phyloP scores from a whole-genome alignment of 2,888 invertebrate genomes.

The Scaptodrosophila latifasciaeformis region DNA sequence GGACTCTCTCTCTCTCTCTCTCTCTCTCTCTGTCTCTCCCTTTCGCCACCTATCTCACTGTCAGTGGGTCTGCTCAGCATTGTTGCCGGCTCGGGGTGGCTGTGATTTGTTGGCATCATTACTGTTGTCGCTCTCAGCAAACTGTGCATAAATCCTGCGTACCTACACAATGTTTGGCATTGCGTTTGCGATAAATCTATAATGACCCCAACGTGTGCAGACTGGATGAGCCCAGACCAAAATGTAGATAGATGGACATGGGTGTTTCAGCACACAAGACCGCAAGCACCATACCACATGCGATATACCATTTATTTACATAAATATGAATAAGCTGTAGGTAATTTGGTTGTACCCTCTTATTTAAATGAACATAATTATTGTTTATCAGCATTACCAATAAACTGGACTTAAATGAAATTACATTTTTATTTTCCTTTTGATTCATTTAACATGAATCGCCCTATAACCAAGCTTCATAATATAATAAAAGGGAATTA shows the following conservation, averaged over 20 bases:
- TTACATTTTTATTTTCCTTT: too few relatives aligned
- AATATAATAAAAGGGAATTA: too few relatives aligned
- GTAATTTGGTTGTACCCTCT: conserved; percentile 60
- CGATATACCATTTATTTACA: neutral
- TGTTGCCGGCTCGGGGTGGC: conserved; percentile 21
- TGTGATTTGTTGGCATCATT: conserved; percentile 67
- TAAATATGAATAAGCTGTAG: conserved; percentile 27
- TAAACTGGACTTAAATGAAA: too few relatives aligned
- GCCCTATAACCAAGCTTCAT: neutral
- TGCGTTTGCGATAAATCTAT: conserved; percentile 62
- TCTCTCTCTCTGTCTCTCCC: too few relatives aligned
- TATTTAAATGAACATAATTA: conserved; percentile 62
- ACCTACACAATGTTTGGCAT: conserved; percentile 50
- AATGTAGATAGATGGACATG: conserved; percentile 6
- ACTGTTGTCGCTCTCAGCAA: conserved; percentile 68
- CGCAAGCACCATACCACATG: neutral
- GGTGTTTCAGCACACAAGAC: too few relatives aligned
- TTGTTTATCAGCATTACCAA: conserved; percentile 59
- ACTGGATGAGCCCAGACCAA: neutral
- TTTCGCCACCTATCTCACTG: neutral
- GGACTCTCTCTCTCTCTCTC: too few relatives aligned
- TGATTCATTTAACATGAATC: neutral
- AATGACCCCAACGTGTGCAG: conserved; percentile 37
- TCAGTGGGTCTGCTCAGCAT: conserved; percentile 10
- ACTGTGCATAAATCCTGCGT: conserved; percentile 63